phyloP scores from a whole-genome alignment of 2,888 invertebrate genomes.

The Andrena camellia region DNA sequence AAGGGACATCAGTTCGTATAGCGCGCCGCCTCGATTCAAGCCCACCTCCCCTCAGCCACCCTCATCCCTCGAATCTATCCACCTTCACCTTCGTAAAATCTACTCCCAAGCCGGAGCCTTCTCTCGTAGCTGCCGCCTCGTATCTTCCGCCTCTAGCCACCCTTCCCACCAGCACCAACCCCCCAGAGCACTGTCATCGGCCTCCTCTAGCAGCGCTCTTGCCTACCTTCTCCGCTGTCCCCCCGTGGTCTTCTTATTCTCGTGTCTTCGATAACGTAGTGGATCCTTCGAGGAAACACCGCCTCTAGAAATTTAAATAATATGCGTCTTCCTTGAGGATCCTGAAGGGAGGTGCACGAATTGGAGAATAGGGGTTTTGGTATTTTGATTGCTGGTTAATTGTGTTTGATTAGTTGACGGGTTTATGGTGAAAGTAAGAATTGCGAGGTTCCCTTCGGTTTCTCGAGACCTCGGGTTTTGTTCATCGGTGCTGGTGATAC shows the following conservation, averaged over 20 bases:
- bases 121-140: constrained; percentile 69
- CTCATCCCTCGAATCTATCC: constrained; percentile 39
- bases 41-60: not conserved
- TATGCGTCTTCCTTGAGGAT: too few relatives aligned
- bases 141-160: constrained; percentile 68
- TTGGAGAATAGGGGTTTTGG: too few relatives aligned
- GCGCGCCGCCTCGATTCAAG: constrained; percentile 8
- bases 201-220: constrained; percentile 35
- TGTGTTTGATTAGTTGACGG: too few relatives aligned
- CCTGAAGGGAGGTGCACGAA: too few relatives aligned
- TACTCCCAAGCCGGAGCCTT: constrained; percentile 67
- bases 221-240: constrained; percentile 30
- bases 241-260: constrained; percentile 40
- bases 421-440: too few relatives aligned
- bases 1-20: constrained; percentile 76
- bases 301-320: too few relatives aligned
- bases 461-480: too few relatives aligned
- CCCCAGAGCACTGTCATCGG: constrained; percentile 35
- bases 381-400: too few relatives aligned
- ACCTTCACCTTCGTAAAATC: constrained; percentile 67
- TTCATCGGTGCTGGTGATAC: not conserved
- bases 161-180: constrained; percentile 36
- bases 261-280: constrained; percentile 22
- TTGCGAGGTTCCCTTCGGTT: too few relatives aligned
- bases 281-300: not conserved